Percentiles rank a stretch among this genome's conserved stretches.
Evolutionary conservation across 2,797 vertebrate species (phyloP).

Genomic region (Neosilurus hyrtlii): DNA sequence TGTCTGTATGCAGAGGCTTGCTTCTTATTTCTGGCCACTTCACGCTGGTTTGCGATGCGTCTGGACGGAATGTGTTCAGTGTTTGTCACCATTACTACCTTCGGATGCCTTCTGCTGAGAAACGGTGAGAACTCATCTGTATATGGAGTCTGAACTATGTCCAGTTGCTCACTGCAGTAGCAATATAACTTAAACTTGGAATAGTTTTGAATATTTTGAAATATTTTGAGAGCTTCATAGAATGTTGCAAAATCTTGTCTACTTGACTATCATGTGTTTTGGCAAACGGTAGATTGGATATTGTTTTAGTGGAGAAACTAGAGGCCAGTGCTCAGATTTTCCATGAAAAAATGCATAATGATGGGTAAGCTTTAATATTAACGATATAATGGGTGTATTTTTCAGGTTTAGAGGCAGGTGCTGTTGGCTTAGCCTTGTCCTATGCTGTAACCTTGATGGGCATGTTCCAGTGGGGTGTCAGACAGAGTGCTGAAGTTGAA

Average conservation of each 20-base stretch:
- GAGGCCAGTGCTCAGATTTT: background rate
- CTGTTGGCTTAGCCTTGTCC: slow-evolving; percentile 87
- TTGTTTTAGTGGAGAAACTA: background rate
- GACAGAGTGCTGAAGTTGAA: slow-evolving; percentile 93
- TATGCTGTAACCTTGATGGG: slow-evolving; percentile 90
- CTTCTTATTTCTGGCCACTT: slow-evolving; percentile 92
- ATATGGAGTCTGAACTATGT: background rate
- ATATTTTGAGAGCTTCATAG: background rate
- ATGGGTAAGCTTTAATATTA: background rate
- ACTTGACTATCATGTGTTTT: background rate
- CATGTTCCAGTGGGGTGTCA: slow-evolving; percentile 95
- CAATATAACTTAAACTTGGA: background rate
- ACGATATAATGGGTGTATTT: background rate
- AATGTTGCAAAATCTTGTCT: background rate
- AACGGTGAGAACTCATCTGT: slow-evolving; percentile 71
- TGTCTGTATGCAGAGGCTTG: slow-evolving; percentile 81
- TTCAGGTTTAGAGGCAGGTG: slow-evolving; percentile 80
- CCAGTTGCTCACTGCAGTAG: background rate
- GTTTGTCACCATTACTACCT: slow-evolving; percentile 82
- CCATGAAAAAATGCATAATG: background rate
- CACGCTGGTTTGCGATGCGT: slow-evolving; percentile 91
- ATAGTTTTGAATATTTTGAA: background rate
- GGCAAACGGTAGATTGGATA: background rate
- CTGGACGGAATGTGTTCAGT: slow-evolving; percentile 92
- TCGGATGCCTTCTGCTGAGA: slow-evolving; percentile 84